Evolutionary conservation across 2,888 invertebrate species (phyloP).

Genomic region (Venusia cambrica): DNA sequence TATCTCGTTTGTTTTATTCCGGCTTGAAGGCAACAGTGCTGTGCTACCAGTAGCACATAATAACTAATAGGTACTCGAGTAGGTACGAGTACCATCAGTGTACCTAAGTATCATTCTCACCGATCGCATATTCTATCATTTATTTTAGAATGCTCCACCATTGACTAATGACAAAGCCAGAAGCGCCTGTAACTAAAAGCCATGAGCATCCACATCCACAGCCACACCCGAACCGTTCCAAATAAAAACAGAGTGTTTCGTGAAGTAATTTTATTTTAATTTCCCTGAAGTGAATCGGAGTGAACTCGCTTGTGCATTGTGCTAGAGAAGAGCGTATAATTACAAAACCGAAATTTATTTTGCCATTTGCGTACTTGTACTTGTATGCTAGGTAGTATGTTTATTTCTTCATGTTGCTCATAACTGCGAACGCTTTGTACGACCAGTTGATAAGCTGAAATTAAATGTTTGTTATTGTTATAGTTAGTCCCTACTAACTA

Average conservation of each 20-base stretch:
- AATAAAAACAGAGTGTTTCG: constrained; percentile 34
- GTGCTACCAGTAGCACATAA: too few relatives aligned
- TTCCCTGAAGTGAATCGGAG: constrained; percentile 35
- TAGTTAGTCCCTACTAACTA: constrained; percentile 2
- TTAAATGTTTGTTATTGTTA: constrained; percentile 26
- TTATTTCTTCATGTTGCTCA: constrained; percentile 73
- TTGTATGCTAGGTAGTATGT: too few relatives aligned
- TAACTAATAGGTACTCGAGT: too few relatives aligned
- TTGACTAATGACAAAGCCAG: too few relatives aligned
- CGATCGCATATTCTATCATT: too few relatives aligned
- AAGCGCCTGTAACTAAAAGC: too few relatives aligned
- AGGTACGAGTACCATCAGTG: too few relatives aligned
- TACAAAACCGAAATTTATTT: constrained; percentile 33
- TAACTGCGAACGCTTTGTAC: constrained; percentile 75
- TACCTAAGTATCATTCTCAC: too few relatives aligned
- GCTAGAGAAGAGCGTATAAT: constrained; percentile 34
- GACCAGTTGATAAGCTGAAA: constrained; percentile 78
- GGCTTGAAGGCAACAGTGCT: too few relatives aligned
- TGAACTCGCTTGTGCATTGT: constrained; percentile 32
- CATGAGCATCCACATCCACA: too few relatives aligned
- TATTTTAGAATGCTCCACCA: too few relatives aligned
- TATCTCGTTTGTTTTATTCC: too few relatives aligned
- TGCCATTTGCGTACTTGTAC: constrained; percentile 25
- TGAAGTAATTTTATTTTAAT: constrained; percentile 36
- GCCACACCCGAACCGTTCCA: constrained; percentile 28